Base-by-base conservation (phyloP, 2,797 vertebrate genomes). In the Lindbergichthys nudifrons region DNA sequence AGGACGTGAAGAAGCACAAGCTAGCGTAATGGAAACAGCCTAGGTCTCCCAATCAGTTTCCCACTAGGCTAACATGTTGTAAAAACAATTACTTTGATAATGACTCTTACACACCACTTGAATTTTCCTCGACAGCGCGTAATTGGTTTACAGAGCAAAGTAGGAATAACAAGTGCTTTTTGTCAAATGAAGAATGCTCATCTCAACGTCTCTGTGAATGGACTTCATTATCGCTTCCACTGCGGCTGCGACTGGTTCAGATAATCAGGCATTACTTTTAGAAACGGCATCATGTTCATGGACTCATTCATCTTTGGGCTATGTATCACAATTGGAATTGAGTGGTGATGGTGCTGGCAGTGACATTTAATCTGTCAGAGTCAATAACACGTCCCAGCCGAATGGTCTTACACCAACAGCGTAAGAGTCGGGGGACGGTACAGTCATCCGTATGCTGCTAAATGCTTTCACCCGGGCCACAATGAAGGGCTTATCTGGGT, bases 351-450 rank as follows among this genome's bases (percentile, higher is more conserved):
- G 26, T 46, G 43, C 60, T 43, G 47, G 42, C 70, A 80, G 56
- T 43, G 72, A 66, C 67, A 77, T 80, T 76, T 80, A 75, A 82
- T 85, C 70, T 72, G 75, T 46, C 76, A 9, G 23, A 52, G 71
- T 83, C 81, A 51, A 67, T 87, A 75, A 47, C 21, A 13, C 58
- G 30, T 42, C 68, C 30, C 71, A 72, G 53, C 54, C 72, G 65
- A 60, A 3, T 19, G 47, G 59, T 60, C 9, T 19, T 46, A 54
- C 59, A 42, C 18, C 62, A 52, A 45, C 59, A 9, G 18, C 0
- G 0, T 16, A 39, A 42, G 2, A 57, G 41, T 65, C 36, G 39
- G 68, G 26, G 45, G 52, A 23, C 68, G 23, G 18, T 32, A 12
- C 42, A 70, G 14, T 48, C 45, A 51, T 56, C n/a, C 4, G 0